Conservation (phyloP, 2,888 invertebrate species). For the Loripinus fragilis region DNA sequence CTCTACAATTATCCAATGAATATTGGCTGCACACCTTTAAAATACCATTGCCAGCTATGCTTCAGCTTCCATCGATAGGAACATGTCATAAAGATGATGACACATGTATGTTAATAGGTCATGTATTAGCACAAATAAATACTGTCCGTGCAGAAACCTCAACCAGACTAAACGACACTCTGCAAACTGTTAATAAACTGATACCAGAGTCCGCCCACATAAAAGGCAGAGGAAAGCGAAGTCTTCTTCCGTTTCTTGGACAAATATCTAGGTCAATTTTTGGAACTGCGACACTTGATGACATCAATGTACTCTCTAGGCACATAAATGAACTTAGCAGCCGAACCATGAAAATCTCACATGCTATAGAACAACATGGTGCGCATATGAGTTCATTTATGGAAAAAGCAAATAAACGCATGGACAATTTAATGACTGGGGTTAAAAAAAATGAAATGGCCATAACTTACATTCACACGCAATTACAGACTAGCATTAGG, state of each 20-base stretch:
- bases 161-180: slow-evolving; percentile 9
- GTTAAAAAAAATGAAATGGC: slow-evolving; percentile 40
- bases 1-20: neutral
- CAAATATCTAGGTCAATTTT: slow-evolving; percentile 28
- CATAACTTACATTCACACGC: slow-evolving; percentile 26
- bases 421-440: slow-evolving; percentile 23
- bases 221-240: slow-evolving; percentile 20
- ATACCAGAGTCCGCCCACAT: slow-evolving; percentile 14
- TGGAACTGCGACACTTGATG: slow-evolving; percentile 41
- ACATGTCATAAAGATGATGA: slow-evolving; percentile 12
- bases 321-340: slow-evolving; percentile 39
- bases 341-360: neutral
- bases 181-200: neutral
- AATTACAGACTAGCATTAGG: slow-evolving; percentile 9
- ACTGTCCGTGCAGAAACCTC: slow-evolving; percentile 16
- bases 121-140: slow-evolving; percentile 14
- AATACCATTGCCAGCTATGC: slow-evolving; percentile 10
- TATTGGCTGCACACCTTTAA: slow-evolving; percentile 18
- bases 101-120: slow-evolving; percentile 8
- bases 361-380: slow-evolving; percentile 28
- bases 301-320: slow-evolving; percentile 30
- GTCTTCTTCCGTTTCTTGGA: slow-evolving; percentile 36
- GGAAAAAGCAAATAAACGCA: slow-evolving; percentile 23
- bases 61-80: neutral
- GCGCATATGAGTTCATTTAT: slow-evolving; percentile 31